phyloP scores from a whole-genome alignment of 2,113 vertebrate species.

The Ondatra zibethicus region DNA sequence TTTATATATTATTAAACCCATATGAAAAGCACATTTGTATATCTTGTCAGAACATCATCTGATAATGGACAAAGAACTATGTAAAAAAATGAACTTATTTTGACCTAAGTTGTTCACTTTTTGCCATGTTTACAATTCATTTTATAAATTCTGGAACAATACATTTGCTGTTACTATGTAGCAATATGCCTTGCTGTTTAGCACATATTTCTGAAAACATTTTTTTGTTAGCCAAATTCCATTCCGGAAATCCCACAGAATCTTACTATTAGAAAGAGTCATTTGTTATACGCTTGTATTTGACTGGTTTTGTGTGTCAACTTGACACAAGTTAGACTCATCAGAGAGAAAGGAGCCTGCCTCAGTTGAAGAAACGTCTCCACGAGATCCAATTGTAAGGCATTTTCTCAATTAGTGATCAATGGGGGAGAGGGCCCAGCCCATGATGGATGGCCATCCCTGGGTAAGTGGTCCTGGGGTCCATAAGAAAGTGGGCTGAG shows the following conservation, averaged over 20 bases:
- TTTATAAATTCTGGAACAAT: conserved; percentile 24
- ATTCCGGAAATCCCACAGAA: background rate
- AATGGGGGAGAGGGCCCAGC: background rate
- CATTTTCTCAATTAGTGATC: background rate
- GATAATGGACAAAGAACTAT: background rate
- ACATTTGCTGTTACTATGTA: background rate
- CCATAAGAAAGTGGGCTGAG: background rate
- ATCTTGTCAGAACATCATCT: background rate
- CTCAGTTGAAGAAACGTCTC: background rate
- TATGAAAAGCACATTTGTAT: background rate
- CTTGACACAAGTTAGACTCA: background rate
- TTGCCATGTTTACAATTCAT: background rate
- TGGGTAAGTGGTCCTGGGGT: background rate
- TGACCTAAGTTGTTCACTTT: background rate
- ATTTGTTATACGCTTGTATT: background rate
- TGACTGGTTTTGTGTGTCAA: background rate
- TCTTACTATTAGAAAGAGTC: background rate
- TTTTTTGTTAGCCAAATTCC: background rate
- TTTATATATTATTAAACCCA: background rate
- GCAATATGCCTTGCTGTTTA: background rate
- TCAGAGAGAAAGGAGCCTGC: background rate
- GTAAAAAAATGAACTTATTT: background rate
- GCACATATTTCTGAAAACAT: background rate
- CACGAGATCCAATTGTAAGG: background rate
- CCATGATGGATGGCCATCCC: background rate